Percentiles rank a stretch among this genome's conserved stretches.
Conservation (phyloP, 2,797 vertebrate species). For the Syngnathus acus region DNA sequence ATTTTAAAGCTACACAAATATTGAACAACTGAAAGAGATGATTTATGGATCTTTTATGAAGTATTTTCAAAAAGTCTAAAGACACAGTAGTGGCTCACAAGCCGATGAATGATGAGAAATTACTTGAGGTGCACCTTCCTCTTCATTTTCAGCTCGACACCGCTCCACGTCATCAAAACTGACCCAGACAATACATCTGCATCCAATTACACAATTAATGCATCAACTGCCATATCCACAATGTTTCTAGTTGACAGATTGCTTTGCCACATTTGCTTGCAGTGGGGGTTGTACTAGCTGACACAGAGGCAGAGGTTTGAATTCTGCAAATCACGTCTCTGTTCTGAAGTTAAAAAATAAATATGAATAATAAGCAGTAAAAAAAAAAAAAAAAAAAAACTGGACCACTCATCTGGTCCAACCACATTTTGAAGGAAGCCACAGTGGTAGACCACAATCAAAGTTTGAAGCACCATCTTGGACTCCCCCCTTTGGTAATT, state of each 20-base stretch:
- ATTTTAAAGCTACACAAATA: conserved; percentile 30
- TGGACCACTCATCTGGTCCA: background rate
- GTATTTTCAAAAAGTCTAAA: conserved; percentile 17
- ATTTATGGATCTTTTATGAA: background rate
- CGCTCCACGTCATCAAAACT: conserved; percentile 40
- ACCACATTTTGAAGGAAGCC: conserved; percentile 24
- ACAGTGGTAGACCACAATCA: conserved; percentile 22
- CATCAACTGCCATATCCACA: conserved; percentile 48
- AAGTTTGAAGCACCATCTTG: conserved; percentile 26
- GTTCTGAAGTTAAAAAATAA: conserved; percentile 33
- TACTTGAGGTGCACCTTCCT: conserved; percentile 17
- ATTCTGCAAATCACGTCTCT: conserved; percentile 38
- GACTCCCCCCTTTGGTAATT: conserved; percentile 23
- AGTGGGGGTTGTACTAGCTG: conserved; percentile 48
- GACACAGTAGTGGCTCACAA: conserved; percentile 20
- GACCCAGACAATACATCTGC: conserved; percentile 58
- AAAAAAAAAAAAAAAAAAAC: background rate
- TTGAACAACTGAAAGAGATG: conserved; percentile 16
- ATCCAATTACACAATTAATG: conserved; percentile 58
- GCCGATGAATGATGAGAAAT: conserved; percentile 38
- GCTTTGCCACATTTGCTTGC: conserved; percentile 39
- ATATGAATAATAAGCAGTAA: conserved; percentile 19
- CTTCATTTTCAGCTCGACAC: conserved; percentile 23
- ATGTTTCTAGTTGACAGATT: conserved; percentile 47
- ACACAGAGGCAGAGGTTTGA: conserved; percentile 51